Evolutionary conservation across 1,140 invertebrate species (phyloP).

Genomic region (Macrostomum lignano): DNA sequence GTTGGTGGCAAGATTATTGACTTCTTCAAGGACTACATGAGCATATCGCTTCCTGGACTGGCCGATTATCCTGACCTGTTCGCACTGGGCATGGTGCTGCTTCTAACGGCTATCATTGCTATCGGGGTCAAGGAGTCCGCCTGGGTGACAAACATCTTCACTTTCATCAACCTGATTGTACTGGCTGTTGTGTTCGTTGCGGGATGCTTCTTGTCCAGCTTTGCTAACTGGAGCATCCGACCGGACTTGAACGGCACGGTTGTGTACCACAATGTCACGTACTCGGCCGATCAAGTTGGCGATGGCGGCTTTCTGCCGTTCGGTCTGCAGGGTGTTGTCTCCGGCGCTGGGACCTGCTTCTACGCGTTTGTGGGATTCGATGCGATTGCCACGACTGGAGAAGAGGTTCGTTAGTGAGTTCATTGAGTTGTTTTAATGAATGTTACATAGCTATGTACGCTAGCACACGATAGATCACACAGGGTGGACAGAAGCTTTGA

Average conservation of each 20-base stretch:
- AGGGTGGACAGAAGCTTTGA: too few relatives aligned
- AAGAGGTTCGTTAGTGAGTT: too few relatives aligned
- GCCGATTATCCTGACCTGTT: constrained; percentile 38
- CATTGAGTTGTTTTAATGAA: constrained; percentile 64
- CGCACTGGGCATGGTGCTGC: constrained; percentile 49
- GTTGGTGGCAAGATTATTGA: constrained; percentile 13
- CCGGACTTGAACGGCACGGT: too few relatives aligned
- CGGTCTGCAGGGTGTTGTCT: constrained; percentile 37
- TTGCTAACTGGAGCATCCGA: too few relatives aligned
- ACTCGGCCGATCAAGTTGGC: constrained; percentile 23
- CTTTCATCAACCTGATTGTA: constrained; percentile 51
- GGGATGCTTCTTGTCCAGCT: too few relatives aligned
- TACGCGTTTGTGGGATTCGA: constrained; percentile 16
- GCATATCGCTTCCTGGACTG: not conserved
- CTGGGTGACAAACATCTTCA: constrained; percentile 61
- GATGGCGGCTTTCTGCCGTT: constrained; percentile 52
- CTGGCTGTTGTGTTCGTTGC: constrained; percentile 51
- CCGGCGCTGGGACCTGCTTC: constrained; percentile 15
- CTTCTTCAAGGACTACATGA: constrained; percentile 11
- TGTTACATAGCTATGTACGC: constrained; percentile 29
- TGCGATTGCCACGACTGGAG: constrained; percentile 24
- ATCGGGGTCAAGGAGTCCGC: constrained; percentile 68
- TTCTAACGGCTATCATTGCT: constrained; percentile 56
- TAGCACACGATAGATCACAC: too few relatives aligned
- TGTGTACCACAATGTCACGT: too few relatives aligned